A percentile compares a stretch with the other conserved stretches of the same genome.
Conservation (phyloP, 2,888 invertebrate genomes). For the Cyclophora punctaria region DNA sequence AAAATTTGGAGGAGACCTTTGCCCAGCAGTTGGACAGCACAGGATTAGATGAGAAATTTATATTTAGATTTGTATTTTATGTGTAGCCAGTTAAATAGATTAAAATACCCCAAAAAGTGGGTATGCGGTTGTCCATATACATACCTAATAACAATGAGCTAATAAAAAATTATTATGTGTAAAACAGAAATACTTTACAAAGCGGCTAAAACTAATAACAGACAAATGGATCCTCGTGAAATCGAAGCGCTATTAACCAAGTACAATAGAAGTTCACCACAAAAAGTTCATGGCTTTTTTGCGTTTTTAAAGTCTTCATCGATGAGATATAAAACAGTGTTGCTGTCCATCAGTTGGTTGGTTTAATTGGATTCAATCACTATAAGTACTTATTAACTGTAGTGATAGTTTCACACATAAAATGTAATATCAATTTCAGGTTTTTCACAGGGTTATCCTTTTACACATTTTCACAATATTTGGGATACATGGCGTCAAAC, state of each 20-base stretch:
- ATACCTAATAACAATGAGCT: too few species aligned
- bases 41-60: too few species aligned
- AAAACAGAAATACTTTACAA: constrained; percentile 37
- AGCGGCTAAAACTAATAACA: constrained; percentile 44
- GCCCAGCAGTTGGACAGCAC: too few species aligned
- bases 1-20: too few species aligned
- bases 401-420: neutral
- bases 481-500: constrained; percentile 70
- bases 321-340: constrained; percentile 64
- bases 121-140: too few species aligned
- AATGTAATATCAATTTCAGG: constrained; percentile 43
- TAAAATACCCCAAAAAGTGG: too few species aligned
- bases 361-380: neutral
- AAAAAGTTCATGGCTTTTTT: constrained; percentile 41
- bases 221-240: constrained; percentile 23
- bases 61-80: too few species aligned
- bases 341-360: constrained; percentile 76
- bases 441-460: constrained; percentile 74
- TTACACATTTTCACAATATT: constrained; percentile 76
- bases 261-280: constrained; percentile 17
- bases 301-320: constrained; percentile 64
- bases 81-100: too few species aligned
- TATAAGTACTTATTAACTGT: neutral
- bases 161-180: too few species aligned
- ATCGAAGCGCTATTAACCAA: constrained; percentile 27